Evolutionary conservation across 2,113 vertebrate species (phyloP), one percentile per base, ranked within the genome.

Genomic region (Lates calcarifer): DNA sequence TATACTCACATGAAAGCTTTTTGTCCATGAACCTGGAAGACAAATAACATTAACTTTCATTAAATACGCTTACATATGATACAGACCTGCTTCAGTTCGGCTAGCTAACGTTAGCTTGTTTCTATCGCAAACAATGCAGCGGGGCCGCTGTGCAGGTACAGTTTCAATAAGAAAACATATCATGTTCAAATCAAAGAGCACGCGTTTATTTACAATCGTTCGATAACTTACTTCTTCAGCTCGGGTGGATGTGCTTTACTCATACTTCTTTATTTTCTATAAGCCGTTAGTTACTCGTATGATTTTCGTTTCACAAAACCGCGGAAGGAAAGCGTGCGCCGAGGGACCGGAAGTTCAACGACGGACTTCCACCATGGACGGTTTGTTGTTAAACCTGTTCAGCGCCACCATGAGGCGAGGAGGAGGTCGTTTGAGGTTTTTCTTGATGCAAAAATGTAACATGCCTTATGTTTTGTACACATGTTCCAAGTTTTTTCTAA

Each of bases 241-340:
- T 99, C 97, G 0, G 98, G 98, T 5, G 97, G 97, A 12, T 98
- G 98, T 12, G 97, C 97, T 93, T 99, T 99, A 11, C 98, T 99
- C 98, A 98, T 98, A 79, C 92, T 22, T 57, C 39, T 70, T 37
- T 58, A 0, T 73, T 78, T 51, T 45, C 33, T 18, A 5, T 11
- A 53, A 17, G 1, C 39, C 37, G 2, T 56, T 26, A 22, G 41
- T 26, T 3, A 5, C 0, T 81, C 65, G 82, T 65, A 6, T 1
- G 17, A 33, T 51, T 3, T 72, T 26, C 82, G 83, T 87, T 88
- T 86, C 7, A 69, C 83, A 80, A 83, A 88, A 4, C 79, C 74
- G 88, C 90, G 81, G 89, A 90, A 91, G 71, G 83, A 80, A 73
- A 90, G 31, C 87, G 89, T 90, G 93, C 71, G 3, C 2, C 0